phyloP scores from a whole-genome alignment of 1,140 invertebrate genomes.

The Diploscapter pachys region DNA sequence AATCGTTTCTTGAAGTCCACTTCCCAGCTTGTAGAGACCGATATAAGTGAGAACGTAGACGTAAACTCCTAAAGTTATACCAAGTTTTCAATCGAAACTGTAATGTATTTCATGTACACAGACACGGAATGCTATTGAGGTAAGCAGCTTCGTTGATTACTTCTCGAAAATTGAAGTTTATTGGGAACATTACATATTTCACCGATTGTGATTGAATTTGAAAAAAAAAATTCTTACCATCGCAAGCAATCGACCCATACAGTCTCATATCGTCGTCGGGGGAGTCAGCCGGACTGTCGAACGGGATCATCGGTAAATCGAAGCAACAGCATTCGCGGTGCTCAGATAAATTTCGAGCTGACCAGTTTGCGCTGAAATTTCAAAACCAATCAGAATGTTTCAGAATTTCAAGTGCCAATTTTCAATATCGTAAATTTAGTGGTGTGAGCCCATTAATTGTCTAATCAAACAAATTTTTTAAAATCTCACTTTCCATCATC shows the following conservation, averaged over 20 bases:
- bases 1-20: constrained; percentile 50
- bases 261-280: constrained; percentile 31
- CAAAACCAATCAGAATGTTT: background rate
- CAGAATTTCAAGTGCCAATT: constrained; percentile 7
- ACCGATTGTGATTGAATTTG: background rate
- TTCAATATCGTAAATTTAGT: constrained; percentile 3
- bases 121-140: too few species aligned
- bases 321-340: constrained; percentile 19
- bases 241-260: constrained; percentile 25
- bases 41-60: constrained; percentile 50
- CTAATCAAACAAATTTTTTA: background rate
- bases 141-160: too few species aligned
- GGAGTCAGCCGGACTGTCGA: constrained; percentile 21
- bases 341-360: background rate
- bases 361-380: constrained; percentile 23
- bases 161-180: too few species aligned
- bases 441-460: background rate
- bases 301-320: constrained; percentile 19
- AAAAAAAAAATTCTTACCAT: constrained; percentile 13
- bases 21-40: constrained; percentile 55
- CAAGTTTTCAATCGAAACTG: background rate
- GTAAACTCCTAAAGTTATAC: constrained; percentile 33
- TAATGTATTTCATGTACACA: background rate
- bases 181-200: background rate
- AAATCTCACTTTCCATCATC: background rate